Conservation (phyloP, 2,113 vertebrate genomes). For the Okapia johnstoni region DNA sequence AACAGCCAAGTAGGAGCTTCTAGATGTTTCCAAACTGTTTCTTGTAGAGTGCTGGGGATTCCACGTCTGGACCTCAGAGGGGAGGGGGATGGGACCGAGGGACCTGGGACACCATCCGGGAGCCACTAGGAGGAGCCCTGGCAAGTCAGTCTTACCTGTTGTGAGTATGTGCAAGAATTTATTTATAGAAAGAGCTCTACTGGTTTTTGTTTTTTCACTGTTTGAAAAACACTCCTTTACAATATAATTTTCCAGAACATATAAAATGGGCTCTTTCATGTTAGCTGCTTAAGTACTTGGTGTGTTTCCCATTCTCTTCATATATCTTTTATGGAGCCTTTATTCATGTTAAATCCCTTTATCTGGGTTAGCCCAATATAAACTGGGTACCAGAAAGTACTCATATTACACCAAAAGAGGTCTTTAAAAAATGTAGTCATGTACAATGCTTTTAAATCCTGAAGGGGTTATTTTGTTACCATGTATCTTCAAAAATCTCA, state of each 20-base stretch:
- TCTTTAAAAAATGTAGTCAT: background rate
- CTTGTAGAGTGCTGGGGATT: background rate
- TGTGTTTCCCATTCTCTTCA: background rate
- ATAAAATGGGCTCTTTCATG: background rate
- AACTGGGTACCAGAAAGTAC: background rate
- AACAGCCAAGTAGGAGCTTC: background rate
- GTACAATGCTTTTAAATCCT: background rate
- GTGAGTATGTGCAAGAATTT: background rate
- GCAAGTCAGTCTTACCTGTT: too few relatives aligned
- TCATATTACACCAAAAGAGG: background rate
- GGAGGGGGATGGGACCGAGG: accelerated
- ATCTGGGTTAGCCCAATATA: background rate
- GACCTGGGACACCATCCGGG: background rate
- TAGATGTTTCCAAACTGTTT: background rate
- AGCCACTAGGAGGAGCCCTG: accelerated
- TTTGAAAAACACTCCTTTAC: background rate
- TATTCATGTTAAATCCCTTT: background rate
- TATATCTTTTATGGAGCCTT: background rate
- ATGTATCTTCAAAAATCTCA: background rate
- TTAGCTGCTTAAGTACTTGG: background rate
- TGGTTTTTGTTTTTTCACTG: background rate
- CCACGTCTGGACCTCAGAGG: background rate
- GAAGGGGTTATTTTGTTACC: background rate
- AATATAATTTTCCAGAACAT: background rate
- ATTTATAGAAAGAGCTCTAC: background rate